Evolutionary conservation across 2,888 invertebrate species (phyloP).

Genomic region (Pseudococcus viburni): DNA sequence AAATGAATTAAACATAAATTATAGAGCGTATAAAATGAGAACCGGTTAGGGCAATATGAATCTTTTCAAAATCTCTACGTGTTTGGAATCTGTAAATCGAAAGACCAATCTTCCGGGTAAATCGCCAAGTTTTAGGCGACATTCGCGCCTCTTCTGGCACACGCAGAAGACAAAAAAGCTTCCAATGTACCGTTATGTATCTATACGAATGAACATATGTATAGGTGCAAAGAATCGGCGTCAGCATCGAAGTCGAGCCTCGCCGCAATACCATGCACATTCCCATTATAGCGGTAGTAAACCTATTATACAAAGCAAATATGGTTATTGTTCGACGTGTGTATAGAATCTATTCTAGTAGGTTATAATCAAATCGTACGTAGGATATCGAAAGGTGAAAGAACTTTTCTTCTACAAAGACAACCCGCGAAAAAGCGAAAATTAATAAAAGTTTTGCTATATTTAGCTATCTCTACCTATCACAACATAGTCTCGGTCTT

Average conservation of each 20-base stretch:
- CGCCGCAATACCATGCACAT: neutral
- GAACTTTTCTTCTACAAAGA: constrained; percentile 21
- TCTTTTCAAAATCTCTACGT: neutral
- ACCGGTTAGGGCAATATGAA: neutral
- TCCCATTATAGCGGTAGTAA: constrained; percentile 22
- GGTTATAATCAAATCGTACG: constrained; percentile 24
- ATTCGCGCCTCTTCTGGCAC: neutral
- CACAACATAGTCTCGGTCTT: too few relatives aligned
- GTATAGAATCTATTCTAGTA: constrained; percentile 35
- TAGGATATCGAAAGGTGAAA: neutral
- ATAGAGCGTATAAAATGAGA: too few relatives aligned
- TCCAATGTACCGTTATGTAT: neutral
- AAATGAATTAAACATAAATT: too few relatives aligned
- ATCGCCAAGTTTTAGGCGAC: neutral
- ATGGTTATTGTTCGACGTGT: constrained; percentile 31
- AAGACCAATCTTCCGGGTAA: constrained; percentile 8
- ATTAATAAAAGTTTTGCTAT: constrained; percentile 8
- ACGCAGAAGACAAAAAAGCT: constrained; percentile 13
- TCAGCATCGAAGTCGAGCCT: neutral
- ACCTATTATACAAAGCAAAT: constrained; percentile 27
- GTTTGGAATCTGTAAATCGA: neutral
- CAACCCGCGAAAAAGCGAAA: constrained; percentile 12
- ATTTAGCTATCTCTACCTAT: neutral
- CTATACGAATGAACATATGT: neutral
- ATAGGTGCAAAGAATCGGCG: constrained; percentile 34